Evolutionary conservation across 2,888 invertebrate genomes (phyloP).

Genomic region (Eudasyphora cyanicolor): DNA sequence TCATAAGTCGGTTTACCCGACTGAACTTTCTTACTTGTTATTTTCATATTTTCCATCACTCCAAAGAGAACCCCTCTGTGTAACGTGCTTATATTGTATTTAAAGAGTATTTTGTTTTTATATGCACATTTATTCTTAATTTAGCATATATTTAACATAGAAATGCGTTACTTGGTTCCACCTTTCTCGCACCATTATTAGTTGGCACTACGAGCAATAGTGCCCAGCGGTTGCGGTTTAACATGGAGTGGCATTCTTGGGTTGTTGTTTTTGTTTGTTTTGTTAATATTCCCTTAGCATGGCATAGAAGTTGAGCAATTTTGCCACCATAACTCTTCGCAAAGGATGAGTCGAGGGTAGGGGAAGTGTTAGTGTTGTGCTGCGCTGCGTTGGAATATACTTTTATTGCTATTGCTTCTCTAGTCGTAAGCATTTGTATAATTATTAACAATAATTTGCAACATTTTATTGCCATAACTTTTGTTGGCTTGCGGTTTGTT

Average conservation of each 20-base stretch:
- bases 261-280: constrained; percentile 30
- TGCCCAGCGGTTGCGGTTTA: background rate
- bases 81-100: constrained; percentile 46
- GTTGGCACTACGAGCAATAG: constrained; percentile 6
- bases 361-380: background rate
- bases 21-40: too few relatives aligned
- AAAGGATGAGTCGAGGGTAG: background rate
- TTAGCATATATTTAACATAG: constrained; percentile 49
- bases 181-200: background rate
- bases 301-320: background rate
- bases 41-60: background rate
- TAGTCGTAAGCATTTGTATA: background rate
- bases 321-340: background rate
- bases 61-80: background rate
- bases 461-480: constrained; percentile 22
- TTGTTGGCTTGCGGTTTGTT: background rate
- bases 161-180: constrained; percentile 34
- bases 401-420: constrained; percentile 15
- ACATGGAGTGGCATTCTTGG: constrained; percentile 26
- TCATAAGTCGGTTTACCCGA: too few relatives aligned
- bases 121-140: background rate
- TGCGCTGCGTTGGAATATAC: background rate
- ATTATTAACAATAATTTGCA: constrained; percentile 42
- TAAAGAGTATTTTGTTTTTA: background rate
- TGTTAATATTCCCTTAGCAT: constrained; percentile 43